A percentile compares a stretch with the other conserved stretches of the same genome.
phyloP scores from a whole-genome alignment of 2,113 vertebrate genomes.

The Callospermophilus lateralis region DNA sequence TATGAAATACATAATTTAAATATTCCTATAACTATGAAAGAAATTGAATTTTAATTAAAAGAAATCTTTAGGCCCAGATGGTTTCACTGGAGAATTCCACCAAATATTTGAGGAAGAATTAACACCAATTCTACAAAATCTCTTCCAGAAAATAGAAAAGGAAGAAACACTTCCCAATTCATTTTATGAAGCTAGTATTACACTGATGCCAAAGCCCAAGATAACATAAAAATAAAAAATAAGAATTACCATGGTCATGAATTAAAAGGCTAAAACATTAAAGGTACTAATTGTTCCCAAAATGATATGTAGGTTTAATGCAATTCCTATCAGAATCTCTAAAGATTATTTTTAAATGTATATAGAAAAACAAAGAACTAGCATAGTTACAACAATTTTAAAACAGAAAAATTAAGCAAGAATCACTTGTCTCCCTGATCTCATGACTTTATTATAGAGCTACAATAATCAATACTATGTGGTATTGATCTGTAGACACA shows the following conservation, averaged over 20 bases:
- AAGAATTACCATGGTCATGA: not conserved
- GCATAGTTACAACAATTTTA: not conserved
- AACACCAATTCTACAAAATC: not conserved
- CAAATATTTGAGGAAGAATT: constrained; percentile 24
- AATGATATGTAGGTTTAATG: not conserved
- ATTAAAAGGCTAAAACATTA: constrained; percentile 1
- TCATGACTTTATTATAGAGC: not conserved
- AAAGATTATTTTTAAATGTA: not conserved
- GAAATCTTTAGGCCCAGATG: not conserved
- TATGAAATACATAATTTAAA: not conserved
- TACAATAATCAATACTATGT: constrained; percentile 1
- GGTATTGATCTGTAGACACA: not conserved
- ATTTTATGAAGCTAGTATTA: constrained; percentile 24
- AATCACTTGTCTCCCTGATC: not conserved
- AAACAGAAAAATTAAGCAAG: not conserved
- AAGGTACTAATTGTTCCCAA: not conserved
- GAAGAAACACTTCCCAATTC: not conserved
- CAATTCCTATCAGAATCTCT: constrained; percentile 1
- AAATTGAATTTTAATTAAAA: not conserved
- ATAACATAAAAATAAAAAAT: not conserved
- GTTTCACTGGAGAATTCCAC: not conserved
- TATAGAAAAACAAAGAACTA: not conserved
- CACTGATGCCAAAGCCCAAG: not conserved
- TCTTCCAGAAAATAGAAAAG: not conserved
- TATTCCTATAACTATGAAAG: not conserved